Base-by-base conservation (phyloP, 2,113 vertebrate species). In the Suncus etruscus region DNA sequence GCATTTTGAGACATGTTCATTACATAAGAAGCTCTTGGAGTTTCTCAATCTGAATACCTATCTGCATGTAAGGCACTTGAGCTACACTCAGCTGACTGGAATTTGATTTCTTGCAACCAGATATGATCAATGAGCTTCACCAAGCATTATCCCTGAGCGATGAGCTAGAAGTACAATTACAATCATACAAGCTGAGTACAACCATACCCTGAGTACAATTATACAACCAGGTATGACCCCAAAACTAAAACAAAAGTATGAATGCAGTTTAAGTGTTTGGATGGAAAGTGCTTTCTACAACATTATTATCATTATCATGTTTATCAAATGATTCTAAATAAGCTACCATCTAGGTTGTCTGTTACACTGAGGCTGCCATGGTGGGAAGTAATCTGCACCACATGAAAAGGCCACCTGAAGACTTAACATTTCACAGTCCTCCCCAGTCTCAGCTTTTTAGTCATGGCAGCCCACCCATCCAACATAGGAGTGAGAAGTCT, bases 191-290 rank as follows among this genome's bases (percentile, higher is more conserved):
- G 3, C 5, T 39, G 39, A 39, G 39, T 39, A 39, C 39, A 39
- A 39, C 39, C 39, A 39, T 39, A 39, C 11, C 54, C 54, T 54
- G 54, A 54, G 18, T 14, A 54, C 12, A 54, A 54, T 16, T 16
- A 54, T 14, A 54, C 12, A 54, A 54, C 9, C 54, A 54, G 12
- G 54, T 54, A 14, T 54, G 18, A 16, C 18, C 54, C 54, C 54
- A 54, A 54, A 11, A 54, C 54, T 15, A 54, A 54, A 54, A 54
- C 54, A 54, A 54, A 54, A 3, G 39, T 83, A 16, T 77, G 69
- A 86, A 83, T 73, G 50, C 8, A 22, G 58, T 92, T 51, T 76
- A 65, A 69, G 25, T 77, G 29, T 82, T n/a, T 47, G 51, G 58
- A 47, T 63, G 32, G 31, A 76, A n/a, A 45, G 9, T 32, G 3